Evolutionary conservation across 2,888 invertebrate genomes (phyloP).

Genomic region (Campoletis raptor): DNA sequence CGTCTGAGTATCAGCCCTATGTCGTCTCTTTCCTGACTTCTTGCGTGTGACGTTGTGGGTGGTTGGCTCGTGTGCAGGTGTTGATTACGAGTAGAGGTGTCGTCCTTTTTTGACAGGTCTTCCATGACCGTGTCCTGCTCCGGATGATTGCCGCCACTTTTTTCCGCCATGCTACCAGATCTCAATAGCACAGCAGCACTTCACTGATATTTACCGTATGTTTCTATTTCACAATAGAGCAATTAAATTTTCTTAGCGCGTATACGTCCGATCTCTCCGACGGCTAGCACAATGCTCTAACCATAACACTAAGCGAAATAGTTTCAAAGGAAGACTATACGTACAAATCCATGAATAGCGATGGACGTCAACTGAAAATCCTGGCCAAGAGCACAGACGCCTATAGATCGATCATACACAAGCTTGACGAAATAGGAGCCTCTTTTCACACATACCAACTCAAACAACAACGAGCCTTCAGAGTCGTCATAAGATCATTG

Average conservation of each 20-base stretch:
- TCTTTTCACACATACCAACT: constrained; percentile 51
- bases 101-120: constrained; percentile 21
- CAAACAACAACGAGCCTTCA: constrained; percentile 54
- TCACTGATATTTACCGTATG: constrained; percentile 6
- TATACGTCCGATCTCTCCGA: too few relatives aligned
- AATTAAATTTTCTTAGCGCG: too few relatives aligned
- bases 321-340: constrained; percentile 19
- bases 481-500: constrained; percentile 53
- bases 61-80: constrained; percentile 16
- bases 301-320: constrained; percentile 34
- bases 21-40: constrained; percentile 10
- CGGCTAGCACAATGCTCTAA: too few relatives aligned
- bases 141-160: constrained; percentile 18
- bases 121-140: constrained; percentile 26
- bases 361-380: constrained; percentile 28
- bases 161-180: constrained; percentile 35
- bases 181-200: constrained; percentile 9
- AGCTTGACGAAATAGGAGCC: constrained; percentile 27
- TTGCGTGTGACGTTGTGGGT: constrained; percentile 13
- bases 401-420: constrained; percentile 34
- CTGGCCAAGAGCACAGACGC: constrained; percentile 19
- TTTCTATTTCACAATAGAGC: too few relatives aligned
- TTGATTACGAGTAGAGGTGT: constrained; percentile 14
- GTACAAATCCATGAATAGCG: constrained; percentile 27
- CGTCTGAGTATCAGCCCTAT: constrained; percentile 31